phyloP scores from a whole-genome alignment of 1,140 invertebrate species.

The Caerostris extrusa region DNA sequence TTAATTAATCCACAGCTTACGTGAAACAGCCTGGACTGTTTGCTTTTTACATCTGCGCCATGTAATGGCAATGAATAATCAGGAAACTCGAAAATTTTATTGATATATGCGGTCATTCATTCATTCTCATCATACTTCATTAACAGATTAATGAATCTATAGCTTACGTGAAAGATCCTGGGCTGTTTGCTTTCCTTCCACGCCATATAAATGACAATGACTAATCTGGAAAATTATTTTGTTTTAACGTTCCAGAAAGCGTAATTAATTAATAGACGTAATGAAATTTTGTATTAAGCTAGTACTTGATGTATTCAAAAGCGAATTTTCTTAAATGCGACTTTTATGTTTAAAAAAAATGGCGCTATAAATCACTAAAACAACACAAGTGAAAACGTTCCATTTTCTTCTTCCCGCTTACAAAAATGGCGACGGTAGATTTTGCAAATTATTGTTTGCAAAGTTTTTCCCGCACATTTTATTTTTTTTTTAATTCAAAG shows the following conservation, averaged over 20 bases:
- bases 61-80: neutral
- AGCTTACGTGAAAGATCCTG: too few species aligned
- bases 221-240: too few species aligned
- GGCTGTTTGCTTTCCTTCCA: too few species aligned
- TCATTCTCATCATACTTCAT: too few species aligned
- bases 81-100: neutral
- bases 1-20: too few species aligned
- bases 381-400: constrained; percentile 6
- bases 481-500: neutral
- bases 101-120: too few species aligned
- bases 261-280: neutral
- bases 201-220: too few species aligned
- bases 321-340: neutral
- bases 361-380: neutral
- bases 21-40: neutral
- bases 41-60: neutral
- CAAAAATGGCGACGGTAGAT: neutral
- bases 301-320: neutral
- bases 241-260: neutral
- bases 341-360: neutral
- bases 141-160: too few species aligned
- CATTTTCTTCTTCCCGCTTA: neutral
- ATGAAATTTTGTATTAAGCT: neutral
- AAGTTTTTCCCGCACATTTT: neutral
- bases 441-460: constrained; percentile 46